Base-by-base conservation (phyloP, 1,140 invertebrate genomes). In the Pentalonia nigronervosa region DNA sequence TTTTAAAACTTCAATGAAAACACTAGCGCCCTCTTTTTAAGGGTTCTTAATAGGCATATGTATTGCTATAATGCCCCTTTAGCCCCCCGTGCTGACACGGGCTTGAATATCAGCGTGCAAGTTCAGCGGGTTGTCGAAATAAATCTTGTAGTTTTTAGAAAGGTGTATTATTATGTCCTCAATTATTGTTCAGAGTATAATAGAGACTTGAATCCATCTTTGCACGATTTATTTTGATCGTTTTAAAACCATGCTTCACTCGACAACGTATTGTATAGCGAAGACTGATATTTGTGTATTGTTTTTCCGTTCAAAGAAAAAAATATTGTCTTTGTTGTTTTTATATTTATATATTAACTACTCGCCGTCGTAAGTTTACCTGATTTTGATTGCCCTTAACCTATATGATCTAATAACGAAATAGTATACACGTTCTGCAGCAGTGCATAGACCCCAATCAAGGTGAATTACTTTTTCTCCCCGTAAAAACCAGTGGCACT, bases 401-500 rank as follows among this genome's bases (percentile, higher is more conserved):
- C 90, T 30, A 91, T 76, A 91, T 91, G 90, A 91, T 91, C 90
- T 45, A 91, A 67, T 91, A 91, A 67, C 56, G 90, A 91, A 67
- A 91, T 47, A 91, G 20, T 41, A 3, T 30, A 60, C 53, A n/a
- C n/a, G 88, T 90, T 60, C 36, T 67, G 41, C 41, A 36, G 30
- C 67, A n/a, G 45, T n/a, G 67, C 45, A 91, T 47, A 41, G 90
- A 91, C 90, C 91, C n/a, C 41, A 91, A 91, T 91, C 90, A 92
- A 92, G 91, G 76, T 34, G 67, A 92, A 83, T 92, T 50, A n/a
- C 91, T 92, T 92, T 92, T 92, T 92, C 91, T 91, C 67, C 30
- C 25, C 45, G 60, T 50, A 47, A 36, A 36, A 48, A 91, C 60
- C 90, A n/a, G 56, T 91, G 56, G 67, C 90, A 83, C 90, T 91